Evolutionary conservation across 1,140 invertebrate genomes (phyloP), one percentile per base, ranked within the genome.

Genomic region (Dendroctonus ponderosae): DNA sequence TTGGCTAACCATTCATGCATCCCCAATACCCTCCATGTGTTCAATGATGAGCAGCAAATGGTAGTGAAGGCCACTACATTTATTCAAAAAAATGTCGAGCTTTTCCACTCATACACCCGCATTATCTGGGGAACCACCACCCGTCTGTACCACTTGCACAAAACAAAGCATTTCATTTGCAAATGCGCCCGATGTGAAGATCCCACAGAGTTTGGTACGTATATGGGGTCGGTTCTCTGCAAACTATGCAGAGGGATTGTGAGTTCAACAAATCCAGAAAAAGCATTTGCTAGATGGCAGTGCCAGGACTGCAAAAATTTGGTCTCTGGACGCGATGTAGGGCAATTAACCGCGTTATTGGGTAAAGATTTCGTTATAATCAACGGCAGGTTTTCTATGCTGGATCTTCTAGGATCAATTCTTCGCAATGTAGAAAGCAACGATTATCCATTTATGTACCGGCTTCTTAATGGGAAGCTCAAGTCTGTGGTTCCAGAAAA

Each of bases 131-230:
- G 87, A 7, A 92, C 88, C 1, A 77, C 81, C 0, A 81, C 85
- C 1, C 79, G 91, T 58, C 80, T 87, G 48, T 79, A 84, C 14
- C 86, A 90, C 74, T 80, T 93, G 5, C 80, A 78, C 56, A 81
- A 82, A 64, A 91, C 88, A 3, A 93, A 92, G 81, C 84, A 88
- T 73, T 93, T 93, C 75, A 78, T 81, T 40, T 93, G 91, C 74
- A 77, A 77, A 9, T 93, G 91, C 74, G 71, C 52, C 6, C 62
- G 70, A 38, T 71, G 91, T 75, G 75, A 78, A 42, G 91, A 92
- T 79, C 84, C 85, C 0, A 86, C 85, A 51, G 91, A 82, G 77
- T 80, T 65, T 64, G 67, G 71, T 37, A 71, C 76, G 15, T 75
- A 78, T 67, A 74, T 79, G 54, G 61, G 68, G 41, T 81, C 82